Evolutionary conservation across 2,888 invertebrate species (phyloP), one percentile per base, ranked within the genome.

Genomic region (Caenorhabditis japonica): DNA sequence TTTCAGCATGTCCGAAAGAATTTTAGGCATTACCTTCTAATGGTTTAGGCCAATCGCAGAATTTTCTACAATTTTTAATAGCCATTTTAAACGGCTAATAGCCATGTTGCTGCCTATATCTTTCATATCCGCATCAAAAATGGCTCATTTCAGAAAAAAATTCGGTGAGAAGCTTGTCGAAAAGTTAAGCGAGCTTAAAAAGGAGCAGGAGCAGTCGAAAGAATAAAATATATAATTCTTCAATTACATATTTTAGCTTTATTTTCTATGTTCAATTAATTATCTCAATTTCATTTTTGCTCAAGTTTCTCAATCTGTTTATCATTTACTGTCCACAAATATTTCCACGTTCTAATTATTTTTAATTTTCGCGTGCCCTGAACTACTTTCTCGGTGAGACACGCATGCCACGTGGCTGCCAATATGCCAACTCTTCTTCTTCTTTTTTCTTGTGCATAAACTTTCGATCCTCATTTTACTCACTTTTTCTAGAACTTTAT

Each of bases 341-440:
- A n/a, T n/a, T n/a, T n/a, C n/a, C n/a, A n/a, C n/a, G n/a, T n/a
- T n/a, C n/a, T n/a, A n/a, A n/a, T n/a, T n/a, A n/a, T n/a, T n/a
- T n/a, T n/a, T n/a, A n/a, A n/a, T n/a, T n/a, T n/a, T n/a, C n/a
- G n/a, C n/a, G n/a, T n/a, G n/a, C n/a, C n/a, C n/a, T n/a, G n/a
- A n/a, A n/a, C n/a, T n/a, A n/a, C n/a, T n/a, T n/a, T n/a, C n/a
- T n/a, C n/a, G n/a, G n/a, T n/a, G n/a, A n/a, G n/a, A n/a, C n/a
- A n/a, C n/a, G n/a, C n/a, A n/a, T n/a, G n/a, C n/a, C 53, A 39
- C 51, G 56, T 69, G 59, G 69, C 53, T 60, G 62, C 38, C 13
- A 38, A 47, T 55, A 55, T 62, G 62, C 62, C 62, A 62, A 47
- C 51, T 13, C 7, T n/a, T 25, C 15, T 19, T 25, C 25, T 12